phyloP scores from a whole-genome alignment of 2,888 invertebrate genomes.

The Drosophila cracens region DNA sequence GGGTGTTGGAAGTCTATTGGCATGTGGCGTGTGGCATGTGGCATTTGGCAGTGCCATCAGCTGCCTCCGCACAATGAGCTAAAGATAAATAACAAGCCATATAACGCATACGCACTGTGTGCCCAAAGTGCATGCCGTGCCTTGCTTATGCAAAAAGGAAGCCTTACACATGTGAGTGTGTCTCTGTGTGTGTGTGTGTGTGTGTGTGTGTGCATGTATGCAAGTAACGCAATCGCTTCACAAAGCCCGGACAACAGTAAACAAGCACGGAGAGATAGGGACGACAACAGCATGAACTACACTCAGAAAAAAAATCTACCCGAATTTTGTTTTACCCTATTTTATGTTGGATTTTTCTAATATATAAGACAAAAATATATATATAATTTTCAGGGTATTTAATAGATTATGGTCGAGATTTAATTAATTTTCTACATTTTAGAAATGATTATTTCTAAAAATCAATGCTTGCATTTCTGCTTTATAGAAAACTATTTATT shows the following conservation, averaged over 20 bases:
- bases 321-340: not conserved
- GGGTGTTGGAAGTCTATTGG: constrained; percentile 66
- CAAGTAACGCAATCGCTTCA: constrained; percentile 42
- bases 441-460: not conserved
- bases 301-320: not conserved
- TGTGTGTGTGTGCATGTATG: constrained; percentile 6
- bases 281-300: constrained; percentile 28
- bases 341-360: not conserved
- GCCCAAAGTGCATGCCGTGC: constrained; percentile 64
- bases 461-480: not conserved
- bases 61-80: constrained; percentile 72
- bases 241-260: constrained; percentile 67
- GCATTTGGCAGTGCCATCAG: constrained; percentile 25
- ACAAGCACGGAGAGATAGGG: constrained; percentile 65
- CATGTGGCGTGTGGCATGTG: constrained; percentile 37
- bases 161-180: constrained; percentile 1
- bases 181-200: not conserved
- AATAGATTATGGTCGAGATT: not conserved
- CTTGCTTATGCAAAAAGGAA: constrained; percentile 73
- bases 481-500: not conserved
- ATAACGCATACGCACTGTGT: constrained; percentile 77
- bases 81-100: constrained; percentile 79
- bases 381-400: not conserved
- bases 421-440: not conserved
- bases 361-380: not conserved